Evolutionary conservation across 2,888 invertebrate genomes (phyloP).

Genomic region (Pegoplata infirma): DNA sequence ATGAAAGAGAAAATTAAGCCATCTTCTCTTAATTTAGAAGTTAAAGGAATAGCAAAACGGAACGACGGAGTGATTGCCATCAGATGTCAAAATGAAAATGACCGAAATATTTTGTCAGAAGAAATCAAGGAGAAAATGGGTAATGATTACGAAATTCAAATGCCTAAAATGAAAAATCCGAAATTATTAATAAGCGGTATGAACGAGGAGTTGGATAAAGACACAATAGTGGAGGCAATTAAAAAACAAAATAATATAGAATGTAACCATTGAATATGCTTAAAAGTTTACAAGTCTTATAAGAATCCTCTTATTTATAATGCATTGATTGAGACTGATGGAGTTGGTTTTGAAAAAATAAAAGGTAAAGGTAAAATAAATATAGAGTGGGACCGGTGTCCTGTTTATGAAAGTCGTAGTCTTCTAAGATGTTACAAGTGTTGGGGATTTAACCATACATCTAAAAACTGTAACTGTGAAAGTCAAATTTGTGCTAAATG

Average conservation of each 20-base stretch:
- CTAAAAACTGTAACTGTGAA: constrained; percentile 29
- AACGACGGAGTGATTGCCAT: background rate
- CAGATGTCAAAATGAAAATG: background rate
- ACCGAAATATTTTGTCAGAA: background rate
- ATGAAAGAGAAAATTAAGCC: no score
- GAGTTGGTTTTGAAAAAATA: no score
- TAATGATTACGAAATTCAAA: background rate
- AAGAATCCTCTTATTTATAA: no score
- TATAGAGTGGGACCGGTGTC: no score
- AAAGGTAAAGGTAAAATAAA: no score
- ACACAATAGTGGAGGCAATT: background rate
- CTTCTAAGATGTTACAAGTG: no score
- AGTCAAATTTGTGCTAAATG: constrained; percentile 35
- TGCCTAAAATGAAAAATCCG: background rate
- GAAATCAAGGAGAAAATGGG: constrained; percentile 17
- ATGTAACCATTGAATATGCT: no score
- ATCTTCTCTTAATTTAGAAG: no score
- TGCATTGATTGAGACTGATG: no score
- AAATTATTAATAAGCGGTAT: constrained; percentile 4
- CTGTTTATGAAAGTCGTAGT: no score
- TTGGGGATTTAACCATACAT: constrained; percentile 50
- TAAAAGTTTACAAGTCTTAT: no score
- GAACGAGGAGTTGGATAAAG: background rate
- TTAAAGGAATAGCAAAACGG: background rate
- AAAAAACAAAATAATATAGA: no score